Evolutionary conservation across 2,888 invertebrate species (phyloP), one percentile per base, ranked within the genome.

Genomic region (Pardosa pseudoannulata): DNA sequence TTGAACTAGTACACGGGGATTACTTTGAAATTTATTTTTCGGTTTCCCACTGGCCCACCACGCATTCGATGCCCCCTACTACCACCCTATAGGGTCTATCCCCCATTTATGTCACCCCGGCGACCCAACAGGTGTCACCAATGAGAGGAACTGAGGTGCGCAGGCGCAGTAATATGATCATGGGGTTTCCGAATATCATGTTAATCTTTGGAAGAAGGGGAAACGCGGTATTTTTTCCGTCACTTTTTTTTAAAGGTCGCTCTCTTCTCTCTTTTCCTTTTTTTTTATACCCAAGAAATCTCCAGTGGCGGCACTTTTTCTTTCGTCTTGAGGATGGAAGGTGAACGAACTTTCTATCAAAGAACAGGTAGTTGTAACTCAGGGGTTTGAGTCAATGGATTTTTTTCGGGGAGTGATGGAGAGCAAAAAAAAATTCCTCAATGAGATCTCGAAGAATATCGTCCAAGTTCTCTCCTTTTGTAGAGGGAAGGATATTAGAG

Each of bases 181-280:
- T 56, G 3, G 7, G 56, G 3, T 56, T 56, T 56, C 23, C 13
- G 56, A 23, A 56, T 56, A 56, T 56, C 56, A 56, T 56, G 56
- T 56, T 56, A 56, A 56, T 56, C 56, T 46, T 46, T 46, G n/a
- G 56, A 56, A 56, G 56, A 56, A 19, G 56, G n/a, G 56, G 56
- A 56, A 56, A 16, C 23, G 16, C 41, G 16, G 11, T 11, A 23
- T 2, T 16, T 16, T 16, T 16, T 46, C 13, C 16, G 7, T 16
- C 46, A 9, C 9, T 7, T 36, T 36, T 36, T 36, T 36, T 36
- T 36, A n/a, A n/a, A n/a, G n/a, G n/a, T 11, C 36, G 6, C 36
- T 11, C 36, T 11, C 36, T 11, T 36, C 6, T 2, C 41, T 13
- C 41, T 46, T 13, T 46, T 13, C 16, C 16, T 46, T 13, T 13